These are phyloP conservation scores for Gryllus longicercus DNA, from an alignment of 2,888 invertebrate species.

Conservation along the genomic window DNA sequence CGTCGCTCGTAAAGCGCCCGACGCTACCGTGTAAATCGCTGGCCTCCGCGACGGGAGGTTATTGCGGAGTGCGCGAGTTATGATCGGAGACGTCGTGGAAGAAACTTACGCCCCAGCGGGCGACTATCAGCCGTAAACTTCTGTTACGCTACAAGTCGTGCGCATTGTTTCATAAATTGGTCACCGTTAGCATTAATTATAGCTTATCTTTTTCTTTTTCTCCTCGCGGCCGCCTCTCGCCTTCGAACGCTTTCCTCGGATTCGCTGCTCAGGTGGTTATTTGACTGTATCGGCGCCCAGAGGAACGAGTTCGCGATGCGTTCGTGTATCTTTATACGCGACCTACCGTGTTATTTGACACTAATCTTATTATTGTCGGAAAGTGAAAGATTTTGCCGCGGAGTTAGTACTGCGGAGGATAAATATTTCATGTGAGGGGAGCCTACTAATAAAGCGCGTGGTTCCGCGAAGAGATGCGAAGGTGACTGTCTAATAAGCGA, in stretches of 20 bases:
- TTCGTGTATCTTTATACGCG: not conserved
- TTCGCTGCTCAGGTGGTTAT: not conserved
- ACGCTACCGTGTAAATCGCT: no score
- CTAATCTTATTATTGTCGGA: not conserved
- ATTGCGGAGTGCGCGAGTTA: no score
- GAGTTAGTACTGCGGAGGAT: not conserved
- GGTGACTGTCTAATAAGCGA: not conserved
- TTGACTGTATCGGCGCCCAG: not conserved
- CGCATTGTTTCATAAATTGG: no score
- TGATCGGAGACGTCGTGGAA: no score
- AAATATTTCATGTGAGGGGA: not conserved
- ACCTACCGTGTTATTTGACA: not conserved
- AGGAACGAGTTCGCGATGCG: not conserved
- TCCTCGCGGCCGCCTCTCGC: no score
- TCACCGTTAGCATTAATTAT: no score
- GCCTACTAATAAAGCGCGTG: not conserved
- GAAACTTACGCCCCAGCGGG: no score
- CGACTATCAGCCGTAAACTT: no score
- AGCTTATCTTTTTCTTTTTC: no score
- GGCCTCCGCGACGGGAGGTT: no score
- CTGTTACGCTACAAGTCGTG: no score
- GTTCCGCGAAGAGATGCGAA: not conserved
- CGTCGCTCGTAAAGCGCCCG: not conserved
- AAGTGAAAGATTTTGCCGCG: not conserved
- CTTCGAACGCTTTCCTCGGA: not conserved